Evolutionary conservation across 2,888 invertebrate genomes (phyloP), one percentile per base, ranked within the genome.

Genomic region (Flabesymbios commensalis): DNA sequence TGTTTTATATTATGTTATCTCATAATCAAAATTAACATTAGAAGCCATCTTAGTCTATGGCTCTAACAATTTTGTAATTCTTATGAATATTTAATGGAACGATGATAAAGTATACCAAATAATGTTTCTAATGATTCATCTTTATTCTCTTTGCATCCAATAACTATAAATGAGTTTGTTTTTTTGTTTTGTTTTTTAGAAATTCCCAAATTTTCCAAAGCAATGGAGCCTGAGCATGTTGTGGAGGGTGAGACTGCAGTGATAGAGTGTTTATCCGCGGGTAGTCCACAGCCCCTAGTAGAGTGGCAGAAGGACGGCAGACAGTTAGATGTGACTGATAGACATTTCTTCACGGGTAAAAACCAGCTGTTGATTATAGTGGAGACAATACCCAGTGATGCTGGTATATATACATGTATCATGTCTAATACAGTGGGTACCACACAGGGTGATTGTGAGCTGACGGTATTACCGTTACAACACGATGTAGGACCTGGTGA

Each of bases 291-390:
- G 79, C 94, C 92, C 28, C 87, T 72, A 48, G 67, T 92, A 57
- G 88, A 87, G 42, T 96, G 96, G 96, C 87, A 88, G 57, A 94
- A 94, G 84, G 91, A 95, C 83, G 90, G 90, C 48, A 86, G 87
- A 65, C 86, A 88, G 0, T 85, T 94, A 53, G 85, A 87, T 28
- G 85, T 88, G 24, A 90, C 91, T 2, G 91, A 91, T 68, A 86
- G 94, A 1, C 91, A 94, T 82, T 93, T 90, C 79, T 90, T 94
- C 73, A 90, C 94, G 2, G 90, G 90, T 36, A 91, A 92, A 78
- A 90, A 92, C 81, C 94, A 95, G 79, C 84, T 95, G 58, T 84
- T 96, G 56, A 89, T 96, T 49, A 94, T 96, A 71, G 89, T 93
- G 43, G 90, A 92, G 75, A 89, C 91, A 0, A 87, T 89, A 66